Evolutionary conservation across 2,888 invertebrate species (phyloP).

Genomic region (Cylindroiulus punctatus): DNA sequence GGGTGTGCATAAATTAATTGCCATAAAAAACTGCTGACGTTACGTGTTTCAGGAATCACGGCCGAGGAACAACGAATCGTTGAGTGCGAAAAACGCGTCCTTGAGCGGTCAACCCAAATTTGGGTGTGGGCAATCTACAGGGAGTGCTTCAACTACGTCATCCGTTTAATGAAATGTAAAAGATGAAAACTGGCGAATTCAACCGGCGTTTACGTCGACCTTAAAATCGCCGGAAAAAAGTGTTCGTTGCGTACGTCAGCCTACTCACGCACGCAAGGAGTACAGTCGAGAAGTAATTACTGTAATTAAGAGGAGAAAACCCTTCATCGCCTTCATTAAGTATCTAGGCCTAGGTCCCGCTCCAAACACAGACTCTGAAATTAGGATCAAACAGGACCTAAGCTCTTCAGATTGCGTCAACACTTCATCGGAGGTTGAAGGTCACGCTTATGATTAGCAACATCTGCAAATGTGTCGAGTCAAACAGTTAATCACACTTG

Average conservation of each 20-base stretch:
- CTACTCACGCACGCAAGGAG: background rate
- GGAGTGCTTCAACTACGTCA: background rate
- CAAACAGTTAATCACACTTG: too few species aligned
- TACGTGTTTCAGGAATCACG: background rate
- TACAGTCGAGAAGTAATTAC: slow-evolving; percentile 20
- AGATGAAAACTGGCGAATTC: background rate
- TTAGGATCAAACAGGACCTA: background rate
- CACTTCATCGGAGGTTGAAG: too few species aligned
- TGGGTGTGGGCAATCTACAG: background rate
- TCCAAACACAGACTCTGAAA: background rate
- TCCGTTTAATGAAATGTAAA: background rate
- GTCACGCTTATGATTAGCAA: too few species aligned
- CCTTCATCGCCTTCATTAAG: background rate
- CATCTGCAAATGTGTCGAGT: too few species aligned
- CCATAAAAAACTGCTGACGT: background rate
- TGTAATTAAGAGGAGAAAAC: background rate
- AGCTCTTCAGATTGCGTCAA: too few species aligned
- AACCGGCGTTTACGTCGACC: background rate
- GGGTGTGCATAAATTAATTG: too few species aligned
- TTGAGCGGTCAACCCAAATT: slow-evolving; percentile 12
- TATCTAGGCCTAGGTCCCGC: background rate
- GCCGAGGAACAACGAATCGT: background rate
- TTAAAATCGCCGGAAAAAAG: background rate
- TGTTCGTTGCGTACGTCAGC: too few species aligned
- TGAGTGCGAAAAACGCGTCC: background rate